phyloP scores from a whole-genome alignment of 2,797 vertebrate species.

The Coregonus sp. region DNA sequence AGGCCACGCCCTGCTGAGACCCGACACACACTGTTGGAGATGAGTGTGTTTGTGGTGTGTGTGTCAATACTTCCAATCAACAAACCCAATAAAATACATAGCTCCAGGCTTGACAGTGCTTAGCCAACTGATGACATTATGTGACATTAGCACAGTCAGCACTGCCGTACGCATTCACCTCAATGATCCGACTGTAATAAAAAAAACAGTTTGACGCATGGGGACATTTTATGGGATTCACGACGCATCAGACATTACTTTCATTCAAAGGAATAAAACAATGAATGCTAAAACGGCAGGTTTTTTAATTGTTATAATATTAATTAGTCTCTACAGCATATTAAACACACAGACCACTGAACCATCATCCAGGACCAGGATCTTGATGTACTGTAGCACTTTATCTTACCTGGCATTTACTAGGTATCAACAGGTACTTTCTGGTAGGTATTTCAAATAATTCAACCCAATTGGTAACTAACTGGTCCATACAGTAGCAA shows the following conservation, averaged over 20 bases:
- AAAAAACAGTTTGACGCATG: conserved; percentile 51
- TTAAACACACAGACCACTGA: not conserved
- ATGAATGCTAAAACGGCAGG: conserved; percentile 42
- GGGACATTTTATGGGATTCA: conserved; percentile 62
- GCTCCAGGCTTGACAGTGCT: conserved; percentile 40
- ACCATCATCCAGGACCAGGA: not conserved
- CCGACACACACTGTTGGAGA: conserved; percentile 62
- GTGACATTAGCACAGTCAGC: conserved; percentile 17
- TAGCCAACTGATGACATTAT: conserved; percentile 42
- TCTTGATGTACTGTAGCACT: conserved; percentile 9
- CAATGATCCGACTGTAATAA: conserved; percentile 55
- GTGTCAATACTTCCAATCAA: conserved; percentile 9
- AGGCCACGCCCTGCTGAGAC: conserved; percentile 60
- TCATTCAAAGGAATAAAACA: conserved; percentile 38
- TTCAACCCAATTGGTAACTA: not conserved
- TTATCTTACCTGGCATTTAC: not conserved
- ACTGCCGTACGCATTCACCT: conserved; percentile 42
- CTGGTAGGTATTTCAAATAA: not conserved
- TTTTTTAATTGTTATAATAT: conserved; percentile 57
- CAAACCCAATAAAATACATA: conserved; percentile 23
- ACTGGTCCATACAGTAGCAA: not conserved
- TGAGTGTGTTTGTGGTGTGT: conserved; percentile 17
- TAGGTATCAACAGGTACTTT: not conserved
- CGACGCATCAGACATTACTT: conserved; percentile 54
- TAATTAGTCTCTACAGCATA: conserved; percentile 12